A percentile compares a stretch with the other conserved stretches of the same genome.
These are phyloP conservation scores for Trypoxylon attenuatum DNA, from an alignment of 2,888 invertebrate genomes.

Conservation along the genomic window DNA sequence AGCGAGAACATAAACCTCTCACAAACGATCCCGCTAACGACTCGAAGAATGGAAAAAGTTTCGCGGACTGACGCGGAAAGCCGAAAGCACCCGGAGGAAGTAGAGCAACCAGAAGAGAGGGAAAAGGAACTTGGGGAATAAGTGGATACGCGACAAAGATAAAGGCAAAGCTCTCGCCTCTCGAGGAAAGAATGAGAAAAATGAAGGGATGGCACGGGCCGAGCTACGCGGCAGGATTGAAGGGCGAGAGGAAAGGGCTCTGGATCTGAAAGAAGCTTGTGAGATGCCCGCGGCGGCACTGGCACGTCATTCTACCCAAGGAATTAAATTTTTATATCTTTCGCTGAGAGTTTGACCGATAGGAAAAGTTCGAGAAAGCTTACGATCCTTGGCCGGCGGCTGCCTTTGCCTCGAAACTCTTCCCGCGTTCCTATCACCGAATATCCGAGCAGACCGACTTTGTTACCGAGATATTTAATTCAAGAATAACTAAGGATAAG, in stretches of 20 bases:
- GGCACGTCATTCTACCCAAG: conserved; percentile 68
- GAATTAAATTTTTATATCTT: conserved; percentile 74
- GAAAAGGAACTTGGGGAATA: conserved; percentile 29
- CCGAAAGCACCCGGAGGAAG: neutral
- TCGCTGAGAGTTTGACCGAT: conserved; percentile 73
- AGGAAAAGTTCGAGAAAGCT: conserved; percentile 52
- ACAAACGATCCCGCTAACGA: conserved; percentile 50
- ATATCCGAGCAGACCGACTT: no score
- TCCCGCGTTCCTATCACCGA: no score
- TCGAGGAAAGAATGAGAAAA: conserved; percentile 5
- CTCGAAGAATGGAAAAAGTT: conserved; percentile 48
- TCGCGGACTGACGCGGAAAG: conserved; percentile 5
- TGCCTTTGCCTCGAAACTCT: no score
- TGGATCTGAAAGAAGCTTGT: conserved; percentile 62
- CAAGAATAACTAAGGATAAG: no score
- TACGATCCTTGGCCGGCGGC: no score
- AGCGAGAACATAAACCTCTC: conserved; percentile 33
- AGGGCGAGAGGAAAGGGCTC: conserved; percentile 52
- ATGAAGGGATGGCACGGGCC: no score
- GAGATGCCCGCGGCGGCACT: conserved; percentile 54
- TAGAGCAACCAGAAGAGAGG: conserved; percentile 5
- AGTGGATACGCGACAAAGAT: neutral
- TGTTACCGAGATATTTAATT: no score
- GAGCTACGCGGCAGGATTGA: no score
- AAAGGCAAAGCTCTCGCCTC: neutral